Evolutionary conservation across 2,113 vertebrate genomes (phyloP), one percentile per base, ranked within the genome.

Genomic region (Hiodon alosoides): DNA sequence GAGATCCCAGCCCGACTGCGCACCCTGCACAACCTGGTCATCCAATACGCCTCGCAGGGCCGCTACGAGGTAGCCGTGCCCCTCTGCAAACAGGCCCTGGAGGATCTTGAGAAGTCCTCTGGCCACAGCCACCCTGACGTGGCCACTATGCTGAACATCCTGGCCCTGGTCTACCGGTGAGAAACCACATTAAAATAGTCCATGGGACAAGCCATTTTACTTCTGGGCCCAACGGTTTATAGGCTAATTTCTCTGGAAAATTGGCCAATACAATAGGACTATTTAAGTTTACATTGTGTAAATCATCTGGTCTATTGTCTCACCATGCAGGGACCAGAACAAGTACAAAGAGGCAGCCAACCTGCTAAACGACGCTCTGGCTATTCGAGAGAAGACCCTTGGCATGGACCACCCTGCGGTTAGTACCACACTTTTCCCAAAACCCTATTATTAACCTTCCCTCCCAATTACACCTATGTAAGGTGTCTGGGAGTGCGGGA

Each of bases 311-410:
- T 31, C 31, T 31, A 31, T 50, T 13, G 10, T 61, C 70, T 11
- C 17, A 67, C 7, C 13, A 65, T 59, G 3, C 84, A 96, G 94
- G 79, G 94, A 96, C 79, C 94, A 96, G 82, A 96, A 95, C 83
- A 96, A 95, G 82, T 95, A 95, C 81, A 95, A 95, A 81, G 94
- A 95, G 75, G 94, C 94, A 13, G 93, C 94, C 0, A 94, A 90
- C 75, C 90, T 96, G 5, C 86, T 96, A 75, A 94, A 95, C 0
- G 93, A 96, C 0, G 94, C 94, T 0, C 82, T 96, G 76, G 90
- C 90, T 2, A 95, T 96, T 81, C 90, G 94, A 48, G 93, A 96
- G 84, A 92, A 94, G 82, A 93, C 94, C 0, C 87, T 96, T 4
- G 94, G 94, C 3, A 68, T 87, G 0, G 94, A 95, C 64, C 94